Base-by-base conservation (phyloP, 2,113 vertebrate species). In the Ammospiza caudacuta region DNA sequence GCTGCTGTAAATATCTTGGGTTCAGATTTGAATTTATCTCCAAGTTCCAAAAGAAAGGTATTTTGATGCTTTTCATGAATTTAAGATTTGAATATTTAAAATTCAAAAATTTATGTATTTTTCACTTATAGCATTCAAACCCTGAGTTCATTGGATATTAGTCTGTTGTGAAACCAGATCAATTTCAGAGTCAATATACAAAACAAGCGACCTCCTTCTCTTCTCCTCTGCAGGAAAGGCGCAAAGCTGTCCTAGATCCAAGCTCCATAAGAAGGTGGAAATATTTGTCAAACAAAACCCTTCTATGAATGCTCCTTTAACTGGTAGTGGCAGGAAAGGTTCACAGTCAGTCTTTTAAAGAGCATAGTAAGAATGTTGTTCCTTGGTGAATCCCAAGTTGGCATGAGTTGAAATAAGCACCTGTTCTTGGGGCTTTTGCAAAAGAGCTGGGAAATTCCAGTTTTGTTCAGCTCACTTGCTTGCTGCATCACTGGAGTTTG, bases 401-500 rank as follows among this genome's bases (percentile, higher is more conserved):
- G 52, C 82, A 77, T 0, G 1, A 70, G 72, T 35, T 78, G 85
- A 96, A 92, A 51, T 51, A 49, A 95, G 68, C 87, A 93, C 92
- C 92, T 93, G 84, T 91, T 90, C 92, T 63, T 25, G n/a, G 55
- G 28, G 35, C 28, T 89, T 92, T 73, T 66, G 66, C 81, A 85
- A 54, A 92, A 91, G 28, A 73, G n/a, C 41, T 94, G 85, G 72
- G 76, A 95, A 93, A 86, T 90, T 89, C 78, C 64, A 59, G 15
- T 49, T 82, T 81, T 78, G 64, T 55, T 72, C 49, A 47, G 22
- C 39, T 76, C 37, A 6, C 46, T 92, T 31, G 24, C 70, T 82
- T 57, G 24, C 78, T 93, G 68, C 63, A 70, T 81, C 61, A 11
- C 83, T 64, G 61, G 51, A 78, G 39, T 67, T 74, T 81, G 47